Conservation (phyloP, 2,113 vertebrate genomes). For the Pelusios castaneus region DNA sequence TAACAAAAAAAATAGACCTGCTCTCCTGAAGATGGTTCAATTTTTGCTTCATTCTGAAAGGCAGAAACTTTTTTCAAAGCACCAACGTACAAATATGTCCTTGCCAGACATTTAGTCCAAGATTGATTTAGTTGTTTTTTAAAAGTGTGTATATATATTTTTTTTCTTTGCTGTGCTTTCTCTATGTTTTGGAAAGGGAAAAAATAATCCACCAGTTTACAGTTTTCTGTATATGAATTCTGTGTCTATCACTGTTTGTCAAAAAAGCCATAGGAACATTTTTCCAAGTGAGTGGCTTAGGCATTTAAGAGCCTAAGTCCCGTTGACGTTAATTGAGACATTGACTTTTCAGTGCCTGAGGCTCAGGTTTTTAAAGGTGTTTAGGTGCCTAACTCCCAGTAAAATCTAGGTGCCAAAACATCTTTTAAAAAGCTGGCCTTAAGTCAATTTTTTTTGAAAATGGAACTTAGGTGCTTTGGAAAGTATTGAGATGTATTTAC, state of each 20-base stretch:
- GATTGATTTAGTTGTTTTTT: not conserved
- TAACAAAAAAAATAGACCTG: not conserved
- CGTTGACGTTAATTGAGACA: not conserved
- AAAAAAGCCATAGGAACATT: not conserved
- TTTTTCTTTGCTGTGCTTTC: not conserved
- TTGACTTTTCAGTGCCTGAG: not conserved
- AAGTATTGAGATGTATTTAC: rapidly evolving
- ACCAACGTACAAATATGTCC: not conserved
- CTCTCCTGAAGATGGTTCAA: not conserved
- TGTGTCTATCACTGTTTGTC: not conserved
- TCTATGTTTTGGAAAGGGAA: not conserved
- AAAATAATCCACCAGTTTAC: not conserved
- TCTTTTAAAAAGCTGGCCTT: not conserved
- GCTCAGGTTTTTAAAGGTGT: not conserved
- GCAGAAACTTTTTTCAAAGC: not conserved
- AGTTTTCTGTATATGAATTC: not conserved
- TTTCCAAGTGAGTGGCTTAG: not conserved
- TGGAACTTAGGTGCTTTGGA: not conserved
- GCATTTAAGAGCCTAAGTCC: not conserved
- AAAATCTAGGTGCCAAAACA: not conserved
- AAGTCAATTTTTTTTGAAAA: conserved; percentile 11
- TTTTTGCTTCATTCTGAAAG: not conserved
- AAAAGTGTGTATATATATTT: rapidly evolving
- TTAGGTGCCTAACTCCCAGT: not conserved
- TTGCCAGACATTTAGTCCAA: not conserved